These are phyloP conservation scores for Pelvicachromis taeniatus DNA, from an alignment of 2,113 vertebrate species.

Conservation along the genomic window DNA sequence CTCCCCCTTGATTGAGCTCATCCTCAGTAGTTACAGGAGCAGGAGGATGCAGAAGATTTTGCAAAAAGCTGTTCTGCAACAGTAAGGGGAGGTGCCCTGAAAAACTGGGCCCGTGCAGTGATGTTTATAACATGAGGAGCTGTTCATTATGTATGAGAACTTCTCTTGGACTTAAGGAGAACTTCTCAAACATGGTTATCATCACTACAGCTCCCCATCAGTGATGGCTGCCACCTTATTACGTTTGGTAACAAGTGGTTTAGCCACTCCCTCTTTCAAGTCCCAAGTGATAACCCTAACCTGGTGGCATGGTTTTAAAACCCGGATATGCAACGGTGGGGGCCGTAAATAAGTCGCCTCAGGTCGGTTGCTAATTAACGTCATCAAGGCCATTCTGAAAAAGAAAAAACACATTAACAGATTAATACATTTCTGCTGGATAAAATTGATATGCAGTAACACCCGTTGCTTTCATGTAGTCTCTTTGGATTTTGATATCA, in stretches of 20 bases:
- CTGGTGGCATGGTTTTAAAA: not conserved
- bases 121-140: not conserved
- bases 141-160: not conserved
- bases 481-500: not conserved
- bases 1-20: not conserved
- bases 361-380: not conserved
- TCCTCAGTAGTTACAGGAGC: not conserved
- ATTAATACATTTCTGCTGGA: not conserved
- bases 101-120: not conserved
- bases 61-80: fast-evolving
- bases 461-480: not conserved
- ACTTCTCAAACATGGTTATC: not conserved
- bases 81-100: fast-evolving
- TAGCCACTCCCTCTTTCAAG: not conserved
- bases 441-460: not conserved
- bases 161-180: not conserved
- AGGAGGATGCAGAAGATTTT: not conserved
- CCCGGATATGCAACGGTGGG: fast-evolving
- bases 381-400: not conserved
- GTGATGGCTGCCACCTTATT: not conserved
- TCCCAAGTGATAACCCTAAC: not conserved
- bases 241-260: not conserved
- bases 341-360: not conserved
- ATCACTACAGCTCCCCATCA: not conserved
- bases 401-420: not conserved